A percentile compares a stretch with the other conserved stretches of the same genome.
Evolutionary conservation across 2,888 invertebrate genomes (phyloP).

Genomic region (Thysanoteuthis rhombus): DNA sequence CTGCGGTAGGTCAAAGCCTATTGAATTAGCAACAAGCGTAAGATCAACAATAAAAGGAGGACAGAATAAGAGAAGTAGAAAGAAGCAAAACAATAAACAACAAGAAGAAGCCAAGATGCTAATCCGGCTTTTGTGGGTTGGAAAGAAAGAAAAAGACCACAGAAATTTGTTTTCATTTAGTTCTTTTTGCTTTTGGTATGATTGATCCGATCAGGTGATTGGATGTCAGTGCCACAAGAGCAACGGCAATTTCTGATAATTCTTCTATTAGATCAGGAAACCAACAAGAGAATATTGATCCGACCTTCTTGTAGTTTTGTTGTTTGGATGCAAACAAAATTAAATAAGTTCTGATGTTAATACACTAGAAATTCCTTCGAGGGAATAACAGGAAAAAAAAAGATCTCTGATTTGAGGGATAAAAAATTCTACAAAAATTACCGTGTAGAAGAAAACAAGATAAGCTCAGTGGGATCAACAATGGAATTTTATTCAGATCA

Average conservation of each 20-base stretch:
- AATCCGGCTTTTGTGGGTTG: background rate
- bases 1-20: background rate
- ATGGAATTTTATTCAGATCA: background rate
- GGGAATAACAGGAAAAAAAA: background rate
- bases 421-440: background rate
- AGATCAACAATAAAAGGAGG: background rate
- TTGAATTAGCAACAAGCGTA: background rate
- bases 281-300: background rate
- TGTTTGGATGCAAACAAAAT: background rate
- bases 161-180: conserved; percentile 12
- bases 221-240: background rate
- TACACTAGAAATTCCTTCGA: background rate
- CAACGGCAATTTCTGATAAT: background rate
- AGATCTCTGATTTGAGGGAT: background rate
- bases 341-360: background rate
- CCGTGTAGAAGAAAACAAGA: background rate
- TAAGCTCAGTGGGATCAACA: background rate
- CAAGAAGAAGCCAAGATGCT: background rate
- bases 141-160: background rate
- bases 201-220: background rate
- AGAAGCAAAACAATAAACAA: background rate
- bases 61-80: background rate
- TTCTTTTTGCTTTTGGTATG: background rate
- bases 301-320: background rate
- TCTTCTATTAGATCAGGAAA: background rate